These are phyloP conservation scores for Eutolmus rufibarbis DNA, from an alignment of 2,888 invertebrate species.

Conservation along the genomic window DNA sequence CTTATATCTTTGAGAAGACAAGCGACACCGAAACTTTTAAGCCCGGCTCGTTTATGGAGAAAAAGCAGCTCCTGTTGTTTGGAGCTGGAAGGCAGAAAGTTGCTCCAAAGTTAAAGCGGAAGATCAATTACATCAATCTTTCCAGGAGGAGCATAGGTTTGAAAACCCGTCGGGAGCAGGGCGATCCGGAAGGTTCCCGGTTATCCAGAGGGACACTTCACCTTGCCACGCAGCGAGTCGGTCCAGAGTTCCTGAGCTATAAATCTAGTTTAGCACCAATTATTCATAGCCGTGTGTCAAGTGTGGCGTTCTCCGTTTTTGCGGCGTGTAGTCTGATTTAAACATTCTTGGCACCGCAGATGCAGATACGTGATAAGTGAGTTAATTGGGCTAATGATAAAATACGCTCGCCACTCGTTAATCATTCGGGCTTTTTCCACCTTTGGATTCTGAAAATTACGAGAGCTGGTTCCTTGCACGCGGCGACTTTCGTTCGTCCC, in stretches of 20 bases:
- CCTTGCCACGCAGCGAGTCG: background rate
- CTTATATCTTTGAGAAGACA: background rate
- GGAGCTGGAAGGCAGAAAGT: background rate
- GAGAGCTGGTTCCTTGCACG: background rate
- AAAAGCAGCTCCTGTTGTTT: background rate
- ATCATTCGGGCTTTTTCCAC: conserved; percentile 1
- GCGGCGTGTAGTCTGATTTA: conserved; percentile 10
- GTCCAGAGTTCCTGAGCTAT: background rate
- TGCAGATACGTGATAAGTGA: conserved; percentile 28
- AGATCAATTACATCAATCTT: background rate
- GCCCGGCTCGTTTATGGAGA: background rate
- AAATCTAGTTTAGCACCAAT: conserved; percentile 21
- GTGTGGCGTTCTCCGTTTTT: background rate
- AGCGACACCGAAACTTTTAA: background rate
- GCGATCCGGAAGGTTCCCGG: background rate
- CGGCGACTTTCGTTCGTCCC: background rate
- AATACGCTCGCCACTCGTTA: background rate
- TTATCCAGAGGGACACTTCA: background rate
- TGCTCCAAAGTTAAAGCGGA: background rate
- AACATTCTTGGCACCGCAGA: conserved; percentile 30
- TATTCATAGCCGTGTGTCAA: conserved; percentile 20
- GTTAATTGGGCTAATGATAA: conserved; percentile 36
- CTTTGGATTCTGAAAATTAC: background rate
- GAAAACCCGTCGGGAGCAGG: background rate
- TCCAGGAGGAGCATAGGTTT: background rate